Conservation (phyloP, 2,888 invertebrate species). For the Ormyrus rosae region DNA sequence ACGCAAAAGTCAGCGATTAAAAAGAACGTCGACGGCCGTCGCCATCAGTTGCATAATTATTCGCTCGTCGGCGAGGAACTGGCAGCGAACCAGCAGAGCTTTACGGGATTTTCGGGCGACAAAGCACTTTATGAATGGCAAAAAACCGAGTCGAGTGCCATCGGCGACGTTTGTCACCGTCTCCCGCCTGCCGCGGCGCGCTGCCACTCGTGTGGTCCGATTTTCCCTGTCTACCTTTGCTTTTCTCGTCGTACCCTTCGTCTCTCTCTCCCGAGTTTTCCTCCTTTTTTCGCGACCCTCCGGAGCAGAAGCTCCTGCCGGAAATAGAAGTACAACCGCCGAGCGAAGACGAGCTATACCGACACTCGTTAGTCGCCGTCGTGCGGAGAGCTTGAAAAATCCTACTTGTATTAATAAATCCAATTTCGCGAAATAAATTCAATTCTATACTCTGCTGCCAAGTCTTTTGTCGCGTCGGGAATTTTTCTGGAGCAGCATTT, state of each 20-base stretch:
- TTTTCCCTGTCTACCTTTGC: conserved; percentile 49
- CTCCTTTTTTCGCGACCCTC: too few species aligned
- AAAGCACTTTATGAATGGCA: conserved; percentile 69
- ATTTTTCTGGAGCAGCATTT: background rate
- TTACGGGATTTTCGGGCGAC: conserved; percentile 64
- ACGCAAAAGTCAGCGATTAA: conserved; percentile 38
- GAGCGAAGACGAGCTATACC: background rate
- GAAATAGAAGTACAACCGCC: conserved; percentile 59
- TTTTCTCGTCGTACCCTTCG: conserved; percentile 47
- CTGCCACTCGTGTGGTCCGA: conserved; percentile 61
- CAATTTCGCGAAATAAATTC: conserved; percentile 32
- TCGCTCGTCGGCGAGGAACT: conserved; percentile 46
- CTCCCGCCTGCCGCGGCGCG: background rate
- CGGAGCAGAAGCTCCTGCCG: conserved; percentile 41
- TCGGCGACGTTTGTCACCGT: conserved; percentile 56
- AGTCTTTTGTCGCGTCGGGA: conserved; percentile 3
- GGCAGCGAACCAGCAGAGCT: conserved; percentile 61
- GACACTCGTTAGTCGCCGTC: conserved; percentile 36
- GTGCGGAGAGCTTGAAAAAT: conserved; percentile 25
- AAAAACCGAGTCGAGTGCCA: conserved; percentile 60
- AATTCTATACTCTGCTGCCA: conserved; percentile 14
- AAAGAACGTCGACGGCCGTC: background rate
- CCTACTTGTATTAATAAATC: conserved; percentile 28
- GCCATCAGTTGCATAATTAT: conserved; percentile 32
- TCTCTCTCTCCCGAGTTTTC: conserved; percentile 25